Percentiles rank a stretch among this genome's conserved stretches.
phyloP scores from a whole-genome alignment of 2,113 vertebrate species.

The Corythaeola cristata region DNA sequence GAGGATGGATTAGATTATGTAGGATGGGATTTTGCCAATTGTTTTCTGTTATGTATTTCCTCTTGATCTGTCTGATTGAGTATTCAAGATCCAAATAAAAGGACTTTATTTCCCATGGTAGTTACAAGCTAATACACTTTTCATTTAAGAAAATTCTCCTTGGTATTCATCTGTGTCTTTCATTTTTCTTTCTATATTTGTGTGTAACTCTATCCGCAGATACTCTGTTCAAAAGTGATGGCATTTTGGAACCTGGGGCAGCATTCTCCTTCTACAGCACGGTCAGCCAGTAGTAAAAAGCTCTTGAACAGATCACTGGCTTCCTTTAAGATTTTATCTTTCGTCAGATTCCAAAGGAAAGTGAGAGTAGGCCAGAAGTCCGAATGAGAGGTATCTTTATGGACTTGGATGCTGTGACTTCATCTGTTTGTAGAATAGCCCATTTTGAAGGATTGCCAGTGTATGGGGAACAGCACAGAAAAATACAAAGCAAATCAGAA shows the following conservation, averaged over 20 bases:
- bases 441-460: background rate
- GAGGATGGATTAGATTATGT: background rate
- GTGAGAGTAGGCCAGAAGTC: background rate
- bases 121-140: background rate
- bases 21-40: background rate
- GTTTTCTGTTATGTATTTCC: background rate
- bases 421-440: background rate
- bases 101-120: background rate
- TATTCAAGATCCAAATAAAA: constrained; percentile 6
- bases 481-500: constrained; percentile 9
- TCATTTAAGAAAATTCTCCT: background rate
- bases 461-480: background rate
- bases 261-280: background rate
- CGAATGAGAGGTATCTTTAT: background rate
- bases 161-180: background rate
- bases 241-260: background rate
- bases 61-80: background rate
- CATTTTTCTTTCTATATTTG: background rate
- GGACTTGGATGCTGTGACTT: background rate
- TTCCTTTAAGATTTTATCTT: constrained; percentile 6
- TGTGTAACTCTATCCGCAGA: background rate
- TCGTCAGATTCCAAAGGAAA: constrained; percentile 2
- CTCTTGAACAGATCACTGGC: background rate
- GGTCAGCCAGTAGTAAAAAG: background rate
- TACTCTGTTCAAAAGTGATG: background rate